phyloP scores from a whole-genome alignment of 1,140 invertebrate species.

The Heliothis virescens region DNA sequence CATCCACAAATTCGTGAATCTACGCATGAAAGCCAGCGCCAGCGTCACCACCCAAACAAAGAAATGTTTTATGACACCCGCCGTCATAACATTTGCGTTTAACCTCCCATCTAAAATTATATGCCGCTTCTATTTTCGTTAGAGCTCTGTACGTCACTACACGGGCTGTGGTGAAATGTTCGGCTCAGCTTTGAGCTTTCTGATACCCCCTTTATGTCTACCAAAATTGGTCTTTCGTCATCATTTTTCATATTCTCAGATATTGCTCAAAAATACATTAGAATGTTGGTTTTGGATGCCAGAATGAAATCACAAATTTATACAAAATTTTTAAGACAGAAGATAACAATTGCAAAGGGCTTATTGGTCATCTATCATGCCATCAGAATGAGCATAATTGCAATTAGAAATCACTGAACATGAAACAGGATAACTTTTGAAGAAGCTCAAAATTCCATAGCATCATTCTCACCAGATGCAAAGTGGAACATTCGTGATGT shows the following conservation, averaged over 20 bases:
- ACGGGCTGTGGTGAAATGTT: constrained; percentile 5
- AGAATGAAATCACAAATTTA: too few species aligned
- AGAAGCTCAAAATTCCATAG: neutral
- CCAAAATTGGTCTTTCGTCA: too few species aligned
- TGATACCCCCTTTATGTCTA: neutral
- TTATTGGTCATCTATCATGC: too few species aligned
- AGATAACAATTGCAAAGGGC: too few species aligned
- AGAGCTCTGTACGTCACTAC: constrained; percentile 26
- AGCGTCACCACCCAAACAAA: constrained; percentile 20
- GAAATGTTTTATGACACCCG: constrained; percentile 15
- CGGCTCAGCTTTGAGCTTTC: constrained; percentile 3
- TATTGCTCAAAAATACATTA: too few species aligned
- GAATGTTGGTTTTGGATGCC: too few species aligned
- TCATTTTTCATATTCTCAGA: too few species aligned
- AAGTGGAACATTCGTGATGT: constrained; percentile 32
- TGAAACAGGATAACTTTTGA: neutral
- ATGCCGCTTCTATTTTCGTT: constrained; percentile 18
- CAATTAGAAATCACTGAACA: too few species aligned
- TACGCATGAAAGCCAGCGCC: neutral
- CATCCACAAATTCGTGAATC: neutral
- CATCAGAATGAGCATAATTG: too few species aligned
- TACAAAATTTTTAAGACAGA: too few species aligned
- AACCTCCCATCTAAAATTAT: constrained; percentile 42
- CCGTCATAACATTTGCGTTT: constrained; percentile 22
- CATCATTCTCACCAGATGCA: neutral